Evolutionary conservation across 1,140 invertebrate species (phyloP), one percentile per base, ranked within the genome.

Genomic region (Spodoptera litura): DNA sequence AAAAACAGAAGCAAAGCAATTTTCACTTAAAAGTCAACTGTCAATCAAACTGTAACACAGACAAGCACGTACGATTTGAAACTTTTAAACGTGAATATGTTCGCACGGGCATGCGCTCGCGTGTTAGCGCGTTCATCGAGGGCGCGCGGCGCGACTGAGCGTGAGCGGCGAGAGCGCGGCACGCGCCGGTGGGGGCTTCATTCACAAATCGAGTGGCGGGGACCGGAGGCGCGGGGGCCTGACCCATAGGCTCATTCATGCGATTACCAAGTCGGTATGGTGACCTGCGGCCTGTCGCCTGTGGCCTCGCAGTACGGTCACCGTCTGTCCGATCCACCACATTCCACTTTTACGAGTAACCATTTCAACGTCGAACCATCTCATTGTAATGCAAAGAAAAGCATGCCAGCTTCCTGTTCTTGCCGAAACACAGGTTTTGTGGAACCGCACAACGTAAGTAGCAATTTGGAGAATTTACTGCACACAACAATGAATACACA

Each of bases 131-230:
- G 88, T 80, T 83, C 74, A 79, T 87, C 87, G 85, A 85, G 82
- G 88, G 85, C 88, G 89, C 91, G 89, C 84, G 88, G 85, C 88
- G 89, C 91, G 90, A 93, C 92, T 93, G 92, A 92, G 79, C 89
- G 87, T 83, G 85, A 86, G 83, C 85, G 85, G 81, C 86, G 83
- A 86, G 89, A 79, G 56, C 76, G 78, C 79, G 82, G 91, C 92
- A 92, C 91, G 91, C 90, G 92, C 90, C 91, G 88, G 86, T 87
- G 90, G 88, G 87, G 89, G 84, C 87, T 93, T 93, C 92, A 94
- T 94, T 94, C 92, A 94, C 90, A 92, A 92, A 89, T 80, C 85
- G 84, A 87, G 87, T 88, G 90, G 90, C 87, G 91, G 91, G 87
- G 89, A 76, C 79, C 71, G 84, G 61, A 15, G 81, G 84, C 44